phyloP scores from a whole-genome alignment of 2,888 invertebrate genomes.

The Phortica magna region DNA sequence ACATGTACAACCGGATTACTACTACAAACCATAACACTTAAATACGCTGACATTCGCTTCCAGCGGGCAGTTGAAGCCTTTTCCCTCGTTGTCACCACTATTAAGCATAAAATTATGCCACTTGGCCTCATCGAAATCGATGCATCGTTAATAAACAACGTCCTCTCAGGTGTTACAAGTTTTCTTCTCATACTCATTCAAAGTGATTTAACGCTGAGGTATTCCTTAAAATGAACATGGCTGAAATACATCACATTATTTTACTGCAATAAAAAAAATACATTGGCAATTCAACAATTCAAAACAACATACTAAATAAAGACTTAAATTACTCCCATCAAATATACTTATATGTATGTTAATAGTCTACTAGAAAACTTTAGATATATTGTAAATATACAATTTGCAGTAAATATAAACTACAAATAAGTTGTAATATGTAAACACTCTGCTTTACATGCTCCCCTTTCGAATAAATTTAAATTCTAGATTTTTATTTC shows the following conservation, averaged over 20 bases:
- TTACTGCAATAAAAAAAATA: too few species aligned
- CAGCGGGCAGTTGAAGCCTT: constrained; percentile 68
- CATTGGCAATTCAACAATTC: too few species aligned
- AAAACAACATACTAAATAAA: too few species aligned
- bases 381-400: too few species aligned
- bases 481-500: too few species aligned
- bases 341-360: too few species aligned
- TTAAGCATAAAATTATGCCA: constrained; percentile 68
- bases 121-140: constrained; percentile 69
- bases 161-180: constrained; percentile 70
- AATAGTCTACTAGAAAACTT: too few species aligned
- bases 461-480: too few species aligned
- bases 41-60: constrained; percentile 67
- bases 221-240: constrained; percentile 62
- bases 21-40: constrained; percentile 63
- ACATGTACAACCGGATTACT: constrained; percentile 62
- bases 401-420: too few species aligned
- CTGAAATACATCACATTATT: constrained; percentile 68
- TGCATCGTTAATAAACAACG: constrained; percentile 60
- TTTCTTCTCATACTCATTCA: constrained; percentile 75
- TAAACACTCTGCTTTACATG: too few species aligned
- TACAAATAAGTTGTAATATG: too few species aligned
- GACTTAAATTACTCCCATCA: too few species aligned
- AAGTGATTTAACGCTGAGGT: constrained; percentile 72
- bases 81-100: constrained; percentile 60